phyloP scores from a whole-genome alignment of 2,113 vertebrate genomes.

The Neopipo cinnamomea region DNA sequence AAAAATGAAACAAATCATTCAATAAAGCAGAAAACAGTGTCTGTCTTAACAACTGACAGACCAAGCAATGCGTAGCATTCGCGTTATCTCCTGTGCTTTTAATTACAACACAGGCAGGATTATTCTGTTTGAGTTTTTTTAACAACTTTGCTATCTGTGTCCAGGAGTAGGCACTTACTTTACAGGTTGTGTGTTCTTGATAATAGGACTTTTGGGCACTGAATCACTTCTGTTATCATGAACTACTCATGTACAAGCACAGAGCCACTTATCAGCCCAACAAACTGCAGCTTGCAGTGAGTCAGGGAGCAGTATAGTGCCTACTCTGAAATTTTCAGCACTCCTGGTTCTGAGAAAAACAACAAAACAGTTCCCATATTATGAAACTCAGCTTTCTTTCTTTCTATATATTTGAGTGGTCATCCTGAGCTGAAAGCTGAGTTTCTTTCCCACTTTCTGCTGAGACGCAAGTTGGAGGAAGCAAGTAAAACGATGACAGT shows the following conservation, averaged over 20 bases:
- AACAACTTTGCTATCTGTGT: neutral
- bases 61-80: neutral
- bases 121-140: neutral
- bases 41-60: neutral
- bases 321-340: neutral
- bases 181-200: slow-evolving; percentile 14
- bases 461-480: neutral
- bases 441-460: neutral
- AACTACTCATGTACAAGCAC: neutral
- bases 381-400: neutral
- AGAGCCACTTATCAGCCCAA: slow-evolving; percentile 2
- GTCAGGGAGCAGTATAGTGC: neutral
- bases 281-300: neutral
- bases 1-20: slow-evolving; percentile 34
- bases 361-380: neutral
- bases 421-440: slow-evolving; percentile 24
- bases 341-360: neutral
- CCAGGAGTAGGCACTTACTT: neutral
- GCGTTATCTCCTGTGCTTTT: neutral
- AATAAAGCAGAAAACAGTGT: neutral
- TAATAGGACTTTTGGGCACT: neutral
- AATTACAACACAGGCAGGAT: neutral
- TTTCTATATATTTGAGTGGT: neutral
- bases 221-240: neutral
- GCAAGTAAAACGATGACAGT: neutral